Evolutionary conservation across 2,888 invertebrate genomes (phyloP), one percentile per base, ranked within the genome.

Genomic region (Ariolimax columbianus): DNA sequence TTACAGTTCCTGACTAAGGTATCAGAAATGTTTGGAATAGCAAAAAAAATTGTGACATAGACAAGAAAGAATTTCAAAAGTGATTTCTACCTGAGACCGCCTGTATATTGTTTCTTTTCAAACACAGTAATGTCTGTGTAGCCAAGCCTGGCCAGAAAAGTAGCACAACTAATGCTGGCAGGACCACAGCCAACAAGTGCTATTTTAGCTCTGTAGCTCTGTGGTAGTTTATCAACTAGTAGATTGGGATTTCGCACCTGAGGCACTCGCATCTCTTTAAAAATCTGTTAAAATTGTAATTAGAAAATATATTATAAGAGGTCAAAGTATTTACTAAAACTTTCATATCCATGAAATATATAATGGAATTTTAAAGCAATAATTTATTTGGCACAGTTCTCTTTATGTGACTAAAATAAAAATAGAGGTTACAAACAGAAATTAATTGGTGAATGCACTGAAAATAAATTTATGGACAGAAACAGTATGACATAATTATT

Each of bases 171-270:
- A 7, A 66, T 72, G 17, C 98, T 98, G 6, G 99, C 98, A 0
- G 99, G 99, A 0, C 99, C 99, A 88, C 98, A 98, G 0, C 99
- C 99, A 14, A 99, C 93, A 47, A 99, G 93, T 0, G 97, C 98
- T 79, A 99, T 97, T 94, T 96, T 97, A 14, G 96, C 95, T 55
- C 88, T 83, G 23, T 96, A 96, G 86, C 92, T 91, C 79, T 91
- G 91, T 3, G 93, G 93, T 30, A 94, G 89, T 11, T 92, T 87
- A 11, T 91, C 89, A n/a, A 90, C 14, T 26, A 91, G 88, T 19
- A 93, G 90, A 55, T 95, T 95, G 0, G 97, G 97, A 86, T 97
- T 96, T 83, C 97, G 95, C 0, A 97, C 97, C 95, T 99, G 99
- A 0, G 96, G 96, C 11, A 99, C 96, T 33, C 96, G 96, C 99